Base-by-base conservation (phyloP, 2,113 vertebrate species). In the Oxyura jamaicensis region DNA sequence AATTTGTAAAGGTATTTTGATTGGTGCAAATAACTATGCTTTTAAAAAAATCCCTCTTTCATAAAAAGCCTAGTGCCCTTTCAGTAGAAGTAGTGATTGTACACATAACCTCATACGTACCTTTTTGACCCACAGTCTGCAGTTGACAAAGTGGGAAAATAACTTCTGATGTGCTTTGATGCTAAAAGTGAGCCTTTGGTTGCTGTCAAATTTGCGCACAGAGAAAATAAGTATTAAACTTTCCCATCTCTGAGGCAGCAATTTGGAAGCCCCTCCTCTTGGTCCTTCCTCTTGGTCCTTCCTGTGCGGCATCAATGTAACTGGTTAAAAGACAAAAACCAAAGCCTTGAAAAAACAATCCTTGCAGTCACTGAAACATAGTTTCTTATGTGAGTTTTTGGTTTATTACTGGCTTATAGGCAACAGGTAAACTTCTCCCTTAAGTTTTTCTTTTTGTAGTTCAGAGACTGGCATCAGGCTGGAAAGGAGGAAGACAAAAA, bases 331-430 rank as follows among this genome's bases (percentile, higher is more conserved):
- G 11, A 19, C 23, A 65, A 33, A 25, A 53, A 63, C 39, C 3
- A 0, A 3, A 4, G 7, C 25, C 17, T 46, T 46, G 31, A 65
- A 33, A 33, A 53, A 63, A 39, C 3, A 0, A 3, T 10, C 25
- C 17, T 39, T 50, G 15, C 35, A 65, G 39, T 76, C 20, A 10
- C 29, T 25, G 53, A 63, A 81, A 75, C 2, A 0, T 14, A 17
- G 16, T 50, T 78, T 91, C 10, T 75, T 90, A 13, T 5, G 1
- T 36, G 6, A 13, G 8, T 71, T 0, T 84, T 50, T 3, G 12
- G 7, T 86, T 91, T 58, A 6, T 91, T 72, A 7, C 18, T 73
- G 66, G 26, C 22, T 29, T 58, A 3, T 8, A 58, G 35, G 60
- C 60, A 63, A 28, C 36, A 29, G 17, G 60, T 29, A 39, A 41